A percentile compares a stretch with the other conserved stretches of the same genome.
These are phyloP conservation scores for Dasypus novemcinctus DNA, from an alignment of 2,113 vertebrate genomes.

Conservation along the genomic window DNA sequence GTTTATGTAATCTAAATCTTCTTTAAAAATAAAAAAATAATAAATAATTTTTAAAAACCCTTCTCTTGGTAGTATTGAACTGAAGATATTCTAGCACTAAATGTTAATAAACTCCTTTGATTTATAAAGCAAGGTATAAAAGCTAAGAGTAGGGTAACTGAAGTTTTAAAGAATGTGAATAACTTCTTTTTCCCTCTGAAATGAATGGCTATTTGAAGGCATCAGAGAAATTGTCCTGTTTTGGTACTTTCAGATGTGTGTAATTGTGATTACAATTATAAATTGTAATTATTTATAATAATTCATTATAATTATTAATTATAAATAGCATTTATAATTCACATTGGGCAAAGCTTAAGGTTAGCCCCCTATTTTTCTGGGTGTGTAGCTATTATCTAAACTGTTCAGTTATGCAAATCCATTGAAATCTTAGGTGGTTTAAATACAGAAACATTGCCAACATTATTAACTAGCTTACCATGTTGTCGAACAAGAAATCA, in stretches of 20 bases:
- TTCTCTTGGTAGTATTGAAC: neutral
- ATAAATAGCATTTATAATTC: slow-evolving; percentile 5
- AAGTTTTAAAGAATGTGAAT: slow-evolving; percentile 31
- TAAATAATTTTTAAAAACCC: neutral
- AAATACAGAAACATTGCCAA: slow-evolving; percentile 44
- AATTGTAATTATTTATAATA: no score
- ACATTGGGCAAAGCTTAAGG: neutral
- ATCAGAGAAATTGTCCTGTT: neutral
- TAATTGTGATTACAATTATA: no score
- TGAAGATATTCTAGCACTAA: neutral
- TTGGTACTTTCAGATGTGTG: neutral
- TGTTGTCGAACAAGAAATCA: slow-evolving; percentile 59
- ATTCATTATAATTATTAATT: no score
- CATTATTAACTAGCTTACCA: slow-evolving; percentile 32
- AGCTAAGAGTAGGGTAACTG: neutral
- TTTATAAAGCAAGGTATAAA: slow-evolving; percentile 20
- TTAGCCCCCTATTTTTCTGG: slow-evolving; percentile 7
- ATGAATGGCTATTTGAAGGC: neutral
- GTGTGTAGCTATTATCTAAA: neutral
- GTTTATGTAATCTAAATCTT: no score
- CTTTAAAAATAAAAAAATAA: no score
- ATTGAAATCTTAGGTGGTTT: slow-evolving; percentile 49
- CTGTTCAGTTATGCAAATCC: slow-evolving; percentile 54
- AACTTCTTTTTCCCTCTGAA: neutral
- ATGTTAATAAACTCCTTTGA: neutral